Conservation (phyloP, 2,888 invertebrate genomes). For the Achlya flavicornis region DNA sequence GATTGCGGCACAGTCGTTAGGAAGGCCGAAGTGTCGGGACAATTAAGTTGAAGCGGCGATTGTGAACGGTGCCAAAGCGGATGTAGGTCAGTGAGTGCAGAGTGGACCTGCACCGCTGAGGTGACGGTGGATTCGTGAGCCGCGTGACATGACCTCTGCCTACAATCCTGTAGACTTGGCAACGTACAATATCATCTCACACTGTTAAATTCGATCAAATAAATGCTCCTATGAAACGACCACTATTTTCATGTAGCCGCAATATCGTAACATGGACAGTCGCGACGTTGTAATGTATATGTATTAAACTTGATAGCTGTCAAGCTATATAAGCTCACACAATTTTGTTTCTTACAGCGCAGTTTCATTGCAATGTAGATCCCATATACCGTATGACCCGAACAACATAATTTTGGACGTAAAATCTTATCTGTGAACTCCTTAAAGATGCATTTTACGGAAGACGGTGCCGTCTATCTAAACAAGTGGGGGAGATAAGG, state of each 20-base stretch:
- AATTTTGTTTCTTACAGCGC: neutral
- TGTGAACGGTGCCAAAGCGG: conserved; percentile 83
- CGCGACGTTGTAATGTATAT: too few relatives aligned
- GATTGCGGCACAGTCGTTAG: conserved; percentile 82
- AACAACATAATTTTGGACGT: conserved; percentile 62
- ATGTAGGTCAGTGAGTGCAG: conserved; percentile 79
- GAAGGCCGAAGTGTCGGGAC: conserved; percentile 81
- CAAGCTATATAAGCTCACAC: too few relatives aligned
- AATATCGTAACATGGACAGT: neutral
- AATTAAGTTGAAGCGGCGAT: conserved; percentile 84
- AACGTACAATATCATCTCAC: conserved; percentile 43
- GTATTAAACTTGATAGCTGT: too few relatives aligned
- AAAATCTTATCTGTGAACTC: conserved; percentile 68
- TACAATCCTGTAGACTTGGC: conserved; percentile 62
- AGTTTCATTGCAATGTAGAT: neutral
- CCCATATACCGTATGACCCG: conserved; percentile 34
- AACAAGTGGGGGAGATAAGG: conserved; percentile 73
- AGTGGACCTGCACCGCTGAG: conserved; percentile 74
- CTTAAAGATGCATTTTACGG: conserved; percentile 71
- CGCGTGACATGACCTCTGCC: conserved; percentile 55
- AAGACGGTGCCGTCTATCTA: conserved; percentile 66
- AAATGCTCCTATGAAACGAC: conserved; percentile 32
- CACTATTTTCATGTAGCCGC: neutral
- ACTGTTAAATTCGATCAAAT: conserved; percentile 38
- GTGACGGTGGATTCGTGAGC: conserved; percentile 61